A percentile compares a stretch with the other conserved stretches of the same genome.
Conservation (phyloP, 2,797 vertebrate species). For the Rhinella marina region DNA sequence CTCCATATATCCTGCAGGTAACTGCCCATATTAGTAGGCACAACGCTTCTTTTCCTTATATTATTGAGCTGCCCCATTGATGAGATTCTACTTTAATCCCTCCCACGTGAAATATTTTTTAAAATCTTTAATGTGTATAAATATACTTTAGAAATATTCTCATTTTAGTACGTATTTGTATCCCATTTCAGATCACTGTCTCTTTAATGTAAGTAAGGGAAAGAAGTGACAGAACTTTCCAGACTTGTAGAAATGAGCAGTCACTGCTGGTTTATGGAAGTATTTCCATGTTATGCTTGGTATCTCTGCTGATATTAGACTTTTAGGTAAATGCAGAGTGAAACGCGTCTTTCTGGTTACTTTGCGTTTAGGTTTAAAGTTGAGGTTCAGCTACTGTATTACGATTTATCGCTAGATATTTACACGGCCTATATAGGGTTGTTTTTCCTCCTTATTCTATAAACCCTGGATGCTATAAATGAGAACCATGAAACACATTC, state of each 20-base stretch:
- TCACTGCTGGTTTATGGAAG: neutral
- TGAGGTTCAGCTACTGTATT: neutral
- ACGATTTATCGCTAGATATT: slow-evolving; percentile 4
- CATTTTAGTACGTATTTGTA: neutral
- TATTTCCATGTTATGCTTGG: neutral
- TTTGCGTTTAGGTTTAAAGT: slow-evolving; percentile 13
- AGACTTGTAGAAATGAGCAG: slow-evolving; percentile 13
- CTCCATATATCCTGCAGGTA: neutral
- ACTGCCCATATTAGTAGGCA: neutral
- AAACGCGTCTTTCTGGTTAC: neutral
- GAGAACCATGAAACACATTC: neutral
- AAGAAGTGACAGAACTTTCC: slow-evolving; percentile 5
- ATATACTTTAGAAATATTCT: neutral
- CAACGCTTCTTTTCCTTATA: neutral
- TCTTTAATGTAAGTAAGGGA: neutral
- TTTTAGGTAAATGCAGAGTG: neutral
- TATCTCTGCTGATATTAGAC: neutral
- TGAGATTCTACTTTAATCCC: neutral
- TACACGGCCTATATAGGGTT: neutral
- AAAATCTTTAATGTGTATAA: neutral
- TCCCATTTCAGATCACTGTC: neutral
- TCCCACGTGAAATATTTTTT: neutral
- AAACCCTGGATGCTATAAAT: neutral
- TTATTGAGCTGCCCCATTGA: neutral
- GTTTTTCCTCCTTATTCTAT: neutral